phyloP scores from a whole-genome alignment of 2,888 invertebrate genomes.

The Homarus gammarus region DNA sequence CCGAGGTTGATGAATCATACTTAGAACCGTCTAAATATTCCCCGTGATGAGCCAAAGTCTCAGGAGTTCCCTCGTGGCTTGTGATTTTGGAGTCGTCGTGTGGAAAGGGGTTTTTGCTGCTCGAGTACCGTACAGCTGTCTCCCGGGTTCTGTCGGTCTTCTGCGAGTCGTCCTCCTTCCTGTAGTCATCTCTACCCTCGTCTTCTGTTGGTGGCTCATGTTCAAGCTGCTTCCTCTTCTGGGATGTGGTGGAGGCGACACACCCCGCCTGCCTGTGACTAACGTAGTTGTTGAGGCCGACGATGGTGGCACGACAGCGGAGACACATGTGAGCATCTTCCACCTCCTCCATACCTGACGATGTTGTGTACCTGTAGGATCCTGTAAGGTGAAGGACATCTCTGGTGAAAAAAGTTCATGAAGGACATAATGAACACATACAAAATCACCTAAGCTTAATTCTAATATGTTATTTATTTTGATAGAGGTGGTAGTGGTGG shows the following conservation, averaged over 20 bases:
- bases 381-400: not conserved
- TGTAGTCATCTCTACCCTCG: no score
- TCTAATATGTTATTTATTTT: no score
- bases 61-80: not conserved
- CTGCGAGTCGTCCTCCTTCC: not conserved
- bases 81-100: not conserved
- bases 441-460: no score
- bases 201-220: not conserved
- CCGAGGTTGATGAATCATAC: slow-evolving; percentile 20
- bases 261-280: slow-evolving; percentile 84
- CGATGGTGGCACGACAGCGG: slow-evolving; percentile 89
- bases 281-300: slow-evolving; percentile 92
- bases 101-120: not conserved
- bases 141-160: not conserved
- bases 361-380: not conserved
- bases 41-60: not conserved
- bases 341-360: slow-evolving; percentile 26
- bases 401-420: not conserved
- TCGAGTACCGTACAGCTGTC: not conserved
- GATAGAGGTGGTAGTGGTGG: no score
- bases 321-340: slow-evolving; percentile 91
- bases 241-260: not conserved
- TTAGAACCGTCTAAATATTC: not conserved
- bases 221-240: not conserved
- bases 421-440: no score